Evolutionary conservation across 92 coral and sea anemone genomes (phyloP).

Genomic region (Epizoanthus stellaris): DNA sequence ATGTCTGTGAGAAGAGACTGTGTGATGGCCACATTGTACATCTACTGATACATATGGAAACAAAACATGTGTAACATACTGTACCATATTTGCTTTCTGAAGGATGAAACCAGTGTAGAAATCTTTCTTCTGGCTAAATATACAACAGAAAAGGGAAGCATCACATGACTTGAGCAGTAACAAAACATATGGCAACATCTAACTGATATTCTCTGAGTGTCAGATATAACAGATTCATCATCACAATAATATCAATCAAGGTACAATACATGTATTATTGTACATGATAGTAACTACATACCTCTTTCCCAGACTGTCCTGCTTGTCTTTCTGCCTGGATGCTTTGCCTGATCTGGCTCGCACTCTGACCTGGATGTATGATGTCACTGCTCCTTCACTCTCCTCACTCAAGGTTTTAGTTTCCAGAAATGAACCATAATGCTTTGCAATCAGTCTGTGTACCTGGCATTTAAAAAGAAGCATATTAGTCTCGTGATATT

Average conservation of each 20-base stretch:
- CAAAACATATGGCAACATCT: too few species aligned
- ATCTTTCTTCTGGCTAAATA: slow-evolving; percentile 27
- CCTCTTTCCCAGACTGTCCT: slow-evolving; percentile 3
- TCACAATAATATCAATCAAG: too few species aligned
- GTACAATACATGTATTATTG: too few species aligned
- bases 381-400: neutral
- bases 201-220: too few species aligned
- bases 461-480: slow-evolving; percentile 45
- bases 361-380: slow-evolving; percentile 72
- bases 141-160: neutral
- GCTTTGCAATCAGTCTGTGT: slow-evolving; percentile 78
- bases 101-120: slow-evolving; percentile 80
- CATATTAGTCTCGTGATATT: neutral
- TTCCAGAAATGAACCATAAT: slow-evolving; percentile 87
- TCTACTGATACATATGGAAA: too few species aligned
- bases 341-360: slow-evolving; percentile 43
- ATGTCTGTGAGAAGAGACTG: too few species aligned
- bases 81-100: slow-evolving; percentile 69
- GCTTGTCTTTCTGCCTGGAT: neutral
- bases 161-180: too few species aligned
- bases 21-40: too few species aligned
- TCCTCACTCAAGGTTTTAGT: slow-evolving; percentile 69
- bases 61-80: neutral
- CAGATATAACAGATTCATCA: too few species aligned
- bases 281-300: too few species aligned